phyloP scores from a whole-genome alignment of 2,797 vertebrate species.

The Gila robusta region DNA sequence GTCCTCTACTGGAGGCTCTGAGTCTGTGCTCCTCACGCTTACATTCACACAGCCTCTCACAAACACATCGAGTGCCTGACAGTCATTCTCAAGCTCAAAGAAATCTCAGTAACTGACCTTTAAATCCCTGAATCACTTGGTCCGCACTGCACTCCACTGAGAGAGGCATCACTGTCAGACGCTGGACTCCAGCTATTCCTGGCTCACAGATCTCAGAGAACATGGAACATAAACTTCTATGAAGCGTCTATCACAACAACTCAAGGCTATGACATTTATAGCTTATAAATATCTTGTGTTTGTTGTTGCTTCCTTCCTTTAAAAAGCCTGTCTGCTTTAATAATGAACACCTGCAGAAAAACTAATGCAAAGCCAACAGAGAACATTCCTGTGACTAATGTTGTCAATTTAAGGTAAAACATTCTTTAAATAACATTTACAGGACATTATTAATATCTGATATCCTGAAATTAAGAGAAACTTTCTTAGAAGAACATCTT shows the following conservation, averaged over 20 bases:
- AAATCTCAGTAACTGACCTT: too few relatives aligned
- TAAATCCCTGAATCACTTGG: too few relatives aligned
- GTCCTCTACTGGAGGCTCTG: too few relatives aligned
- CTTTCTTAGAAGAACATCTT: too few relatives aligned
- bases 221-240: neutral
- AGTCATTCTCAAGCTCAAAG: too few relatives aligned
- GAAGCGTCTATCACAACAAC: neutral
- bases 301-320: neutral
- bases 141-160: too few relatives aligned
- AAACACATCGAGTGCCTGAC: too few relatives aligned
- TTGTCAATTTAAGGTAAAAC: too few relatives aligned
- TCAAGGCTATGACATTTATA: neutral
- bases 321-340: neutral
- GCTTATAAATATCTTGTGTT: neutral
- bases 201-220: neutral
- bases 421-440: neutral
- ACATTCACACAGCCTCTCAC: too few relatives aligned
- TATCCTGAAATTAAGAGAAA: too few relatives aligned
- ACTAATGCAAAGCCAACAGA: neutral
- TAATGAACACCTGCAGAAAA: too few relatives aligned
- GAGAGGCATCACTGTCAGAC: neutral
- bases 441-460: neutral
- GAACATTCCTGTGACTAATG: neutral
- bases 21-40: too few relatives aligned
- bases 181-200: conserved; percentile 13